Evolutionary conservation across 2,113 vertebrate genomes (phyloP).

Genomic region (Amblyopsis rosae): DNA sequence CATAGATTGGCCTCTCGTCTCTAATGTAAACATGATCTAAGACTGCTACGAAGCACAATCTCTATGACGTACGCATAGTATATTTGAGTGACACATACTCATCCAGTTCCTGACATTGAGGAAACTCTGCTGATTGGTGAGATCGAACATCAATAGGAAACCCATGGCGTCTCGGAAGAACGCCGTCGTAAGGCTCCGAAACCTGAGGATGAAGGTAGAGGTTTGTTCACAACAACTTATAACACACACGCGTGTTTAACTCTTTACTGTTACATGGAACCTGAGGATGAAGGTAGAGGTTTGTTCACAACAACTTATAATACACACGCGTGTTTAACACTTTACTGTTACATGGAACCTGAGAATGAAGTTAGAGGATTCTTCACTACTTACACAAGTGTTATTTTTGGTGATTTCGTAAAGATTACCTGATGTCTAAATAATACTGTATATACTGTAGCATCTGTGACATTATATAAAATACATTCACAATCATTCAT

Average conservation of each 20-base stretch:
- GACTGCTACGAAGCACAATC: no score
- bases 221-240: not conserved
- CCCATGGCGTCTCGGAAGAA: constrained; percentile 98
- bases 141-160: constrained; percentile 94
- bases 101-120: constrained; percentile 97
- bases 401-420: no score
- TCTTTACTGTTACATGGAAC: constrained; percentile 44
- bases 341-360: constrained; percentile 59
- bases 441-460: no score
- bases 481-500: no score
- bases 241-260: no score
- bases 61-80: not conserved
- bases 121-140: constrained; percentile 94
- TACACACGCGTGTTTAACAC: no score
- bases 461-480: no score
- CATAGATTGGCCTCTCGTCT: no score
- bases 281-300: constrained; percentile 42
- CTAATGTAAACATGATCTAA: no score
- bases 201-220: constrained; percentile 54
- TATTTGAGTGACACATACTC: constrained; percentile 82
- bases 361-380: constrained; percentile 5
- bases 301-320: not conserved
- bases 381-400: not conserved
- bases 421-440: no score
- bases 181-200: constrained; percentile 91